These are phyloP conservation scores for Terrapene triunguis DNA, from an alignment of 2,113 vertebrate genomes.

Conservation along the genomic window DNA sequence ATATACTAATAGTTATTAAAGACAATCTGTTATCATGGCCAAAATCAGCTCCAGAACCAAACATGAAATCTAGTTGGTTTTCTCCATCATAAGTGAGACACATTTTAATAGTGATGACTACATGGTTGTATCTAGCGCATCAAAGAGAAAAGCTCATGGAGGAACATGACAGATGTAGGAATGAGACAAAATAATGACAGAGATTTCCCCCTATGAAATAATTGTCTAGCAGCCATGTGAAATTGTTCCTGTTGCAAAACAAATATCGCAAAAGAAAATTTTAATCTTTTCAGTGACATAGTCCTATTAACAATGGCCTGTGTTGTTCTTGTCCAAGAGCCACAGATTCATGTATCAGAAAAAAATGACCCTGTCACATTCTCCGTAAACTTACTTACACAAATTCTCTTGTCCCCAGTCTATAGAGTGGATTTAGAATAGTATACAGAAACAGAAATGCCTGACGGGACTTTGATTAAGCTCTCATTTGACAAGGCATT, in stretches of 20 bases:
- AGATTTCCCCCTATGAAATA: not conserved
- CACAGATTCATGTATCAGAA: constrained; percentile 19
- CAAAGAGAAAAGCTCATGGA: fast-evolving
- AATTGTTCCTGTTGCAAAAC: not conserved
- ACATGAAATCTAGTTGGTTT: not conserved
- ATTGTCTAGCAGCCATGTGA: not conserved
- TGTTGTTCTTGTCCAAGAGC: not conserved
- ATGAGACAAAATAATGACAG: fast-evolving
- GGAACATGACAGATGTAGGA: fast-evolving
- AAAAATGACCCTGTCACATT: constrained; percentile 59
- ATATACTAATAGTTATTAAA: fast-evolving
- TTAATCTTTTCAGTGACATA: not conserved
- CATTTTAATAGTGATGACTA: not conserved
- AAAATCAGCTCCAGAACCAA: not conserved
- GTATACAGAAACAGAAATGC: not conserved
- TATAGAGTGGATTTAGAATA: not conserved
- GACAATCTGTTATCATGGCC: not conserved
- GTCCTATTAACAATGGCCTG: not conserved
- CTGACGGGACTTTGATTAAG: not conserved
- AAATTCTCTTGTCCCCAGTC: not conserved
- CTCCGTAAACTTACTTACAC: constrained; percentile 42
- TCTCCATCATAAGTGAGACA: not conserved
- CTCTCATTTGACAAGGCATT: not conserved
- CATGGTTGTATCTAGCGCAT: not conserved
- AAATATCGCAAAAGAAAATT: not conserved